phyloP scores from a whole-genome alignment of 2,797 vertebrate genomes.

The Liasis olivaceus region DNA sequence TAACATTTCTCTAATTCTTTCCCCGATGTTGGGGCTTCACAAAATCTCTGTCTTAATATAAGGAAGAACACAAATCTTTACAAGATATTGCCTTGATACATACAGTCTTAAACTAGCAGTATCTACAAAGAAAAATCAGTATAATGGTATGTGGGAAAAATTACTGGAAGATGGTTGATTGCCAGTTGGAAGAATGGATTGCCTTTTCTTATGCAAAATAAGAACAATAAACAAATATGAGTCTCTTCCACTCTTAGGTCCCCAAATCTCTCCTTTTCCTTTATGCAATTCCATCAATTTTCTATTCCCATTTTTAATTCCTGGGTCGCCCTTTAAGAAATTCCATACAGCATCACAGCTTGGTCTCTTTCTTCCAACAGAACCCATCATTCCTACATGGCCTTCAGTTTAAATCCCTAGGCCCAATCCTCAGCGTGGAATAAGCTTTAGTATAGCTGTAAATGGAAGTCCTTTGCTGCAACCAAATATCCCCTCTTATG shows the following conservation, averaged over 20 bases:
- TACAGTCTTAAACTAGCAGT: conserved; percentile 22
- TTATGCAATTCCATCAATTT: not conserved
- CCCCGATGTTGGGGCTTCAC: conserved; percentile 44
- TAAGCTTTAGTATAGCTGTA: not conserved
- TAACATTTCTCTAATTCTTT: conserved; percentile 54
- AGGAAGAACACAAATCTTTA: conserved; percentile 37
- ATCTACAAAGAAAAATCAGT: conserved; percentile 2
- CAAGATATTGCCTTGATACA: conserved; percentile 26
- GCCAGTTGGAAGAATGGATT: not conserved
- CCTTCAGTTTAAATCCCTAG: not conserved
- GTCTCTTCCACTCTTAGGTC: not conserved
- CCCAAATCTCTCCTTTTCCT: not conserved
- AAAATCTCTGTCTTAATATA: conserved; percentile 47
- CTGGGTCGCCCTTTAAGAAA: not conserved
- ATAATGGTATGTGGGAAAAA: not conserved
- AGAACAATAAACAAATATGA: not conserved
- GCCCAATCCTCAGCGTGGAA: not conserved
- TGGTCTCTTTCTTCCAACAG: not conserved
- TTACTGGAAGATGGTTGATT: not conserved
- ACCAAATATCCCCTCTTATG: not conserved
- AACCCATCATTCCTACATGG: not conserved
- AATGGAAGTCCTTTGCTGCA: not conserved
- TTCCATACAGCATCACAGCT: not conserved
- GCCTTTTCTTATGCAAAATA: not conserved
- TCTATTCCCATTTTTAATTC: not conserved